Conservation (phyloP, 2,888 invertebrate genomes). For the Osmoderma eremita region DNA sequence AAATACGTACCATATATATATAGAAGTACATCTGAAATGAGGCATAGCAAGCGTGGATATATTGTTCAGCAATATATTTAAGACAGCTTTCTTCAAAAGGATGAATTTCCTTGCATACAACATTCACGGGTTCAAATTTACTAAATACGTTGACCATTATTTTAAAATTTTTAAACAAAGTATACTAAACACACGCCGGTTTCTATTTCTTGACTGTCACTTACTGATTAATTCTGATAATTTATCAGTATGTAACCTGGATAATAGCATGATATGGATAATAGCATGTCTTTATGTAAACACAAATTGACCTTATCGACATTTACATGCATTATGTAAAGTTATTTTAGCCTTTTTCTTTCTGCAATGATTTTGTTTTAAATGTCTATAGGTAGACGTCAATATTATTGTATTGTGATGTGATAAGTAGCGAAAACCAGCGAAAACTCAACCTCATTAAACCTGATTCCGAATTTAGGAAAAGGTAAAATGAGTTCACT, state of each 20-base stretch:
- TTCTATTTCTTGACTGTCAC: no score
- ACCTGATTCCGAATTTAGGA: no score
- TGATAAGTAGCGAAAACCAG: no score
- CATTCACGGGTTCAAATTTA: conserved; percentile 25
- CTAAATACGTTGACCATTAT: conserved; percentile 33
- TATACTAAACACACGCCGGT: background rate
- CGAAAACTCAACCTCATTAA: no score
- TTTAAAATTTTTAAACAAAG: background rate
- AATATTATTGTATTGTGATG: no score
- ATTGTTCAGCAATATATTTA: conserved; percentile 27
- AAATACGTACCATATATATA: conserved; percentile 41
- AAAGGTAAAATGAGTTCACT: no score
- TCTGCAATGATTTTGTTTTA: no score
- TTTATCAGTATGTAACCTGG: no score
- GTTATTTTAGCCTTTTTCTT: no score
- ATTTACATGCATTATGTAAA: background rate
- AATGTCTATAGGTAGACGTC: no score
- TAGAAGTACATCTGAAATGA: conserved; percentile 38
- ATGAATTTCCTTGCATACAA: conserved; percentile 37
- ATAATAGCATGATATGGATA: background rate
- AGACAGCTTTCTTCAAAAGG: conserved; percentile 35
- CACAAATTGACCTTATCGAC: background rate
- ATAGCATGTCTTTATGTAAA: background rate
- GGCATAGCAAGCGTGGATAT: conserved; percentile 36
- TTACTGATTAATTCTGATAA: no score